phyloP scores from a whole-genome alignment of 2,113 vertebrate genomes.

The Pao palembangensis region DNA sequence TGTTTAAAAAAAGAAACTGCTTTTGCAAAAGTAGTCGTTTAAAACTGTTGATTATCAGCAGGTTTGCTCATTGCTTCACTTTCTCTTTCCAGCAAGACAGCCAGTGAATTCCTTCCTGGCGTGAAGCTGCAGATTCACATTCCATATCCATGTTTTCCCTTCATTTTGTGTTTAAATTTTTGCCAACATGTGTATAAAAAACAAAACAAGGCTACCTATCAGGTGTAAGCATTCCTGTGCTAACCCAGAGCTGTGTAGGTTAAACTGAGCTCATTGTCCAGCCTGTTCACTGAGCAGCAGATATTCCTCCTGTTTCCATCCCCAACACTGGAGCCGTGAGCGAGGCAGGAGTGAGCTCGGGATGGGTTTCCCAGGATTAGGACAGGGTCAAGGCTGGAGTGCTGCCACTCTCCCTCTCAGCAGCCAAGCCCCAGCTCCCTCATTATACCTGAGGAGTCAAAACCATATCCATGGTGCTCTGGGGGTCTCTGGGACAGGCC shows the following conservation, averaged over 20 bases:
- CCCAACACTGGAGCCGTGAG: constrained; percentile 35
- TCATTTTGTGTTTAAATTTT: no score
- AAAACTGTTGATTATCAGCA: constrained; percentile 21
- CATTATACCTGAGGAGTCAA: constrained; percentile 70
- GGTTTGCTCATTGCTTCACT: constrained; percentile 13
- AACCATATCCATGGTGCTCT: constrained; percentile 63
- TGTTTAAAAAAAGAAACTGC: constrained; percentile 22
- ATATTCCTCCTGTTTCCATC: constrained; percentile 14
- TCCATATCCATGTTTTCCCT: not conserved
- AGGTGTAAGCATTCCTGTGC: no score
- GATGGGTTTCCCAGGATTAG: constrained; percentile 61
- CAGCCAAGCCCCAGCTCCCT: constrained; percentile 62
- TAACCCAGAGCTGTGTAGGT: no score
- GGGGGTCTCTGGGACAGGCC: constrained; percentile 40
- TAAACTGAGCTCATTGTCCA: no score
- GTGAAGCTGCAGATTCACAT: constrained; percentile 17
- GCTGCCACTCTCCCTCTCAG: constrained; percentile 66
- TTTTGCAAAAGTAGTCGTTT: constrained; percentile 23
- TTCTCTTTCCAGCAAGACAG: constrained; percentile 7
- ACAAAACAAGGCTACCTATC: no score
- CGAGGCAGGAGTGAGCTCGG: constrained; percentile 44
- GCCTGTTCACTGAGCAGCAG: not conserved
- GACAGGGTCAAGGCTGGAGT: constrained; percentile 66
- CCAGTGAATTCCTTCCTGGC: constrained; percentile 12
- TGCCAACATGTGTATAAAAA: no score